Evolutionary conservation across 2,113 vertebrate species (phyloP).

Genomic region (Pelodiscus sinensis): DNA sequence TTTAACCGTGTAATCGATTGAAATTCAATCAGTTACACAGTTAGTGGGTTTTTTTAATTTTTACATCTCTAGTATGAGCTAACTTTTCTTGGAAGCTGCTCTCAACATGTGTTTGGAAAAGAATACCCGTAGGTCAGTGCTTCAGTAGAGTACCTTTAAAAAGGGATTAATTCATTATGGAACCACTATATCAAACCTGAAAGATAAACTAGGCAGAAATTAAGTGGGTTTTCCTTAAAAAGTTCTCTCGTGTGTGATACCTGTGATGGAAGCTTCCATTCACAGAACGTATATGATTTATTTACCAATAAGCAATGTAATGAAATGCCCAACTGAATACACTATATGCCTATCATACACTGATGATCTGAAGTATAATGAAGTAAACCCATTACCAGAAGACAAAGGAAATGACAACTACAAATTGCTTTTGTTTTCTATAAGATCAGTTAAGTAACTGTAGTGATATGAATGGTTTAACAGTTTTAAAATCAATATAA

Average conservation of each 20-base stretch:
- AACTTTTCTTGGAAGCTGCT: not conserved
- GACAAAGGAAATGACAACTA: not conserved
- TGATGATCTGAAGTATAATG: not conserved
- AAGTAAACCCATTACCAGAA: not conserved
- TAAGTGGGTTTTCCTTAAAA: not conserved
- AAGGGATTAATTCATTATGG: conserved; percentile 48
- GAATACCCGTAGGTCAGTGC: not conserved
- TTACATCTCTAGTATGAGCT: too few relatives aligned
- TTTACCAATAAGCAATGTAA: not conserved
- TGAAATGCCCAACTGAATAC: not conserved
- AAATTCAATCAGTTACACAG: too few relatives aligned
- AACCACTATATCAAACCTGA: conserved; percentile 6
- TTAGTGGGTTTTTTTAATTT: too few relatives aligned
- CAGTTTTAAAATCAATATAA: not conserved
- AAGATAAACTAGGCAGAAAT: not conserved
- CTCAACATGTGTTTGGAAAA: not conserved
- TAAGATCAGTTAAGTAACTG: not conserved
- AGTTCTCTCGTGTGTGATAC: not conserved
- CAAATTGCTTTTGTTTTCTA: not conserved
- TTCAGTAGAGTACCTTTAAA: not conserved
- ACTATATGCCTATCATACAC: not conserved
- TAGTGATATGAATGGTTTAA: not conserved
- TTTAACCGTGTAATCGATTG: too few relatives aligned
- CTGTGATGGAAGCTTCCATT: not conserved
- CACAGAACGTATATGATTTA: not conserved